A percentile compares a stretch with the other conserved stretches of the same genome.
phyloP scores from a whole-genome alignment of 30 jellyfish, hydroid and myxozoan species.

The Hydra vulgaris region DNA sequence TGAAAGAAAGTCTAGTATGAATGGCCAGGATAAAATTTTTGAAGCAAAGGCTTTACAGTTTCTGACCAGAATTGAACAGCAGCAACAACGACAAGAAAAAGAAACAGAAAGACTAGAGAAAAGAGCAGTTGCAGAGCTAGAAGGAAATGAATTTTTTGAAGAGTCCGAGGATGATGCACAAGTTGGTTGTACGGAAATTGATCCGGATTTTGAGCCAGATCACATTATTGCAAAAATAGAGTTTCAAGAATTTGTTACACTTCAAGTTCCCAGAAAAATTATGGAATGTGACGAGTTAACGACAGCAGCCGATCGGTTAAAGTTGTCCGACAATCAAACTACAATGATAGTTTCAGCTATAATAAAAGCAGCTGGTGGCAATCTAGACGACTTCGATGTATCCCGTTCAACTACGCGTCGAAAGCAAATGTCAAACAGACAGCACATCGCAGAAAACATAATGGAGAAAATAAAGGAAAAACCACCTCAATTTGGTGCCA shows the following conservation, averaged over 20 bases:
- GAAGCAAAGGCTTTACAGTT: neutral
- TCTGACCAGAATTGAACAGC: neutral
- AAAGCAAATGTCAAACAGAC: neutral
- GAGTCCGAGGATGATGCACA: neutral
- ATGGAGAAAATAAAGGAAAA: neutral
- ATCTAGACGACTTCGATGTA: neutral
- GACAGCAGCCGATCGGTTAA: neutral
- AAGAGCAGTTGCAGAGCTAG: neutral
- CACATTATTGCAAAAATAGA: neutral
- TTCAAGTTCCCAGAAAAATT: neutral
- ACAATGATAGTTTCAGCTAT: neutral
- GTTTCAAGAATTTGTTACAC: neutral
- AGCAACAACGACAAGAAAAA: neutral
- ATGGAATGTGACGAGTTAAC: neutral
- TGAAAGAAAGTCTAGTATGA: neutral
- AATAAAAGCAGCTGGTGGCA: neutral
- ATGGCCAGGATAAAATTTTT: neutral
- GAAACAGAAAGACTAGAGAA: neutral
- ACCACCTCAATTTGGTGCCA: neutral
- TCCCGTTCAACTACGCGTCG: neutral
- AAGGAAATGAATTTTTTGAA: neutral
- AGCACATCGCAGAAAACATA: neutral
- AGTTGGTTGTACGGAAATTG: neutral
- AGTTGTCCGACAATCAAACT: neutral
- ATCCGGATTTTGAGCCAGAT: neutral